Conservation (phyloP, 2,113 vertebrate species). For the Corythoichthys intestinalis region DNA sequence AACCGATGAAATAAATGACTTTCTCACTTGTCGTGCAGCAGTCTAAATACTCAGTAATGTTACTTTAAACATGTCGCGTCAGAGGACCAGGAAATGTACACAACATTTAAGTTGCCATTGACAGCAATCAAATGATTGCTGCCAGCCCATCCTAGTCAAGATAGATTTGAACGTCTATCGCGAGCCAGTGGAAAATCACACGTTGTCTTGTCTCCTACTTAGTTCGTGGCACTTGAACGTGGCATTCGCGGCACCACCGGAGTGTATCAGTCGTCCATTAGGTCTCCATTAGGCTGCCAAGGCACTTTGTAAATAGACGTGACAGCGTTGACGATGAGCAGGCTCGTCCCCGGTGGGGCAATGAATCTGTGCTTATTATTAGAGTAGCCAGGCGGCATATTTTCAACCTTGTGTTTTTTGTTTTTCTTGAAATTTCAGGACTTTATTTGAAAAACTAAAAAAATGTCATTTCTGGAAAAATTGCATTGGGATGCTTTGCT, state of each 20-base stretch:
- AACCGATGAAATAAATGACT: slow-evolving; percentile 1
- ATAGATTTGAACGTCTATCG: too few species aligned
- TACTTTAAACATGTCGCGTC: slow-evolving; percentile 42
- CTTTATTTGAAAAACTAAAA: slow-evolving; percentile 46
- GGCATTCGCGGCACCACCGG: background rate
- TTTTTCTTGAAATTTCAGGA: slow-evolving; percentile 7
- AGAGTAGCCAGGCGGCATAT: background rate
- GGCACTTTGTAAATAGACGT: slow-evolving; percentile 53
- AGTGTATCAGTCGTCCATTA: slow-evolving; percentile 26
- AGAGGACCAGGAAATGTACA: slow-evolving; percentile 17
- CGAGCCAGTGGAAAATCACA: slow-evolving; percentile 1
- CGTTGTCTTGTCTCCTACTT: background rate
- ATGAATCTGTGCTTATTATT: slow-evolving; percentile 41
- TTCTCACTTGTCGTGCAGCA: background rate
- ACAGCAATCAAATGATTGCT: too few species aligned
- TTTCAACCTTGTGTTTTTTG: slow-evolving; percentile 35
- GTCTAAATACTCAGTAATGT: slow-evolving; percentile 17
- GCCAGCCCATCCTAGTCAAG: too few species aligned
- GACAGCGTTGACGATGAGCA: slow-evolving; percentile 53
- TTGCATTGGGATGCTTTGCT: too few species aligned
- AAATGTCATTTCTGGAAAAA: too few species aligned
- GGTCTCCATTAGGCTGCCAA: slow-evolving; percentile 40
- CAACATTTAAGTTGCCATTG: background rate
- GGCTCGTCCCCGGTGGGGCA: slow-evolving; percentile 27
- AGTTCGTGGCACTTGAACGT: background rate